A percentile compares a stretch with the other conserved stretches of the same genome.
Evolutionary conservation across 1,140 invertebrate species (phyloP).

Genomic region (Diorhabda carinulata): DNA sequence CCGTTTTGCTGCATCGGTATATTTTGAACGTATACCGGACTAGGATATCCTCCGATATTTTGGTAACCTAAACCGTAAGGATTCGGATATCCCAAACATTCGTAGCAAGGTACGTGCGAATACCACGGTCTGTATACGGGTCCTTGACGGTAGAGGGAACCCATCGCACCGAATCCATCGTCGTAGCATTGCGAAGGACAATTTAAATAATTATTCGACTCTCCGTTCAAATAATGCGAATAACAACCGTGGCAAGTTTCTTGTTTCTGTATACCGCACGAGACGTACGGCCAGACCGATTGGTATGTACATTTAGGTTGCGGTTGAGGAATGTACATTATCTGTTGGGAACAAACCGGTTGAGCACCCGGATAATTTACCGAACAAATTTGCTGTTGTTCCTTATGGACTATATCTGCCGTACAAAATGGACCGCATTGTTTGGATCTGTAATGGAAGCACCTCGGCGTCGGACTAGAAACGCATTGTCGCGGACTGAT

Average conservation of each 20-base stretch:
- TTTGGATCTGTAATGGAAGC: constrained; percentile 39
- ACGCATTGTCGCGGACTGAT: constrained; percentile 40
- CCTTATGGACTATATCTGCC: constrained; percentile 38
- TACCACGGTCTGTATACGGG: constrained; percentile 33
- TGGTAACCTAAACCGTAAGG: constrained; percentile 9
- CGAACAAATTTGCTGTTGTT: constrained; percentile 38
- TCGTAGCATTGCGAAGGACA: constrained; percentile 36
- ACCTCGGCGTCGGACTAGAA: constrained; percentile 22
- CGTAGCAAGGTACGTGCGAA: constrained; percentile 28
- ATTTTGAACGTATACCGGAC: too few relatives aligned
- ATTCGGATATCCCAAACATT: constrained; percentile 3
- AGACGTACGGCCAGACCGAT: constrained; percentile 43
- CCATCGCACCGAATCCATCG: constrained; percentile 31
- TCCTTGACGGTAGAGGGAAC: constrained; percentile 35
- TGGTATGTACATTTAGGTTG: constrained; percentile 41
- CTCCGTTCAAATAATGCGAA: constrained; percentile 30
- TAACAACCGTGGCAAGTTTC: constrained; percentile 41
- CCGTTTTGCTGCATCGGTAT: too few relatives aligned
- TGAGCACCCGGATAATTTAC: constrained; percentile 13
- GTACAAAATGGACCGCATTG: constrained; percentile 40
- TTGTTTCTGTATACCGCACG: constrained; percentile 32
- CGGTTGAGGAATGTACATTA: constrained; percentile 43
- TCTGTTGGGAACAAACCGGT: constrained; percentile 6
- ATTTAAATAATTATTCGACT: constrained; percentile 11
- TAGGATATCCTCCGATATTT: too few relatives aligned